Conservation (phyloP, 2,113 vertebrate genomes). For the Parotia lawesii region DNA sequence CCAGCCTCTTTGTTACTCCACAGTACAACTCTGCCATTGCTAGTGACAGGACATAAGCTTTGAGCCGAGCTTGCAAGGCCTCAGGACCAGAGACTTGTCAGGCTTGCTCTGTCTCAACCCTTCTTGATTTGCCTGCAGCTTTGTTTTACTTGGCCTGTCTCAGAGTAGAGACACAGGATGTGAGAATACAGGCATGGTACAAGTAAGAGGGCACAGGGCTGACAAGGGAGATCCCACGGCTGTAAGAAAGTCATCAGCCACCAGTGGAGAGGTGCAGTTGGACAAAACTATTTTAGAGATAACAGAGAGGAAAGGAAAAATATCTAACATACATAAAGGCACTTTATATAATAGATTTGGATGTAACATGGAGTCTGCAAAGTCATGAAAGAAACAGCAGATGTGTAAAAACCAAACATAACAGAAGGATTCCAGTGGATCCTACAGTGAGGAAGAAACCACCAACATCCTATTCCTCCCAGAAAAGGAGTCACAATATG, state of each 20-base stretch:
- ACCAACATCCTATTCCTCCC: neutral
- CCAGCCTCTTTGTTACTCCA: neutral
- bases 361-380: neutral
- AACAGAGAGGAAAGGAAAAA: neutral
- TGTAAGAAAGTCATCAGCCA: neutral
- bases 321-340: neutral
- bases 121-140: neutral
- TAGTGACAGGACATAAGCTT: neutral
- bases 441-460: neutral
- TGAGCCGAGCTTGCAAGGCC: neutral
- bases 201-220: neutral
- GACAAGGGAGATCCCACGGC: accelerated
- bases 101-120: neutral
- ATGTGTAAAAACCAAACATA: neutral
- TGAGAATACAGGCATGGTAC: neutral
- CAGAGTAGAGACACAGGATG: neutral
- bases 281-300: neutral
- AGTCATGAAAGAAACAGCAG: neutral
- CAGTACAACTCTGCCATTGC: neutral
- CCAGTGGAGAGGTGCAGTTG: neutral
- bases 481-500: neutral
- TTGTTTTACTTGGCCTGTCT: neutral
- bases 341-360: neutral
- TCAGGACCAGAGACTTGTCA: neutral
- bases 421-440: neutral